phyloP scores from a whole-genome alignment of 2,113 vertebrate species.

The Cebidichthys violaceus region DNA sequence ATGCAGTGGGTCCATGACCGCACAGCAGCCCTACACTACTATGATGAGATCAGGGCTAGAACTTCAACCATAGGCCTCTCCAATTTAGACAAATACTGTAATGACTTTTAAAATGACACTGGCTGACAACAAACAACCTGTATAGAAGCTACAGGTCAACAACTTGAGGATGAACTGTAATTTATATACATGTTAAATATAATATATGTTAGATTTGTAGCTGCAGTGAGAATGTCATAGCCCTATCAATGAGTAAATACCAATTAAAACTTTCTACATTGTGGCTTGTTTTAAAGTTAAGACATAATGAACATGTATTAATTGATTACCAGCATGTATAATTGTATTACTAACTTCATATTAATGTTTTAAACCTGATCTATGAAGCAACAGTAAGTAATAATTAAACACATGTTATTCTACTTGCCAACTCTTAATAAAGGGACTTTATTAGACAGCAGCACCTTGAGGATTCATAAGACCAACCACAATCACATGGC shows the following conservation, averaged over 20 bases:
- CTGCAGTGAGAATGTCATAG: not conserved
- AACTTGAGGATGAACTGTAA: not conserved
- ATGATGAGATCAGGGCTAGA: not conserved
- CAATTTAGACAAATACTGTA: not conserved
- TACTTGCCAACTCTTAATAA: not conserved
- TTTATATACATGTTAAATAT: not conserved
- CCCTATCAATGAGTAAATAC: not conserved
- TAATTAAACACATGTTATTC: not conserved
- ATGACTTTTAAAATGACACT: not conserved
- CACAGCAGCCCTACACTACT: slow-evolving; percentile 27
- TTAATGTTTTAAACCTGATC: not conserved
- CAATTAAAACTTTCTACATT: too few species aligned
- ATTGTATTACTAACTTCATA: not conserved
- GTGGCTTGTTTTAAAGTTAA: too few species aligned
- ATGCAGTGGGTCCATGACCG: slow-evolving; percentile 53
- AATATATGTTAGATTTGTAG: not conserved
- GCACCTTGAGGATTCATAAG: not conserved
- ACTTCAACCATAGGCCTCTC: not conserved
- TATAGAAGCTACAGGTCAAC: not conserved
- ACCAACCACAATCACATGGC: not conserved
- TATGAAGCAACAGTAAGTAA: not conserved
- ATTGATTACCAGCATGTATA: not conserved
- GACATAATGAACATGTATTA: too few species aligned
- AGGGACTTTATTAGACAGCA: not conserved
- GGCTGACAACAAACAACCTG: not conserved